A percentile compares a stretch with the other conserved stretches of the same genome.
Conservation (phyloP, 2,113 vertebrate genomes). For the Rhynchopsitta pachyrhyncha region DNA sequence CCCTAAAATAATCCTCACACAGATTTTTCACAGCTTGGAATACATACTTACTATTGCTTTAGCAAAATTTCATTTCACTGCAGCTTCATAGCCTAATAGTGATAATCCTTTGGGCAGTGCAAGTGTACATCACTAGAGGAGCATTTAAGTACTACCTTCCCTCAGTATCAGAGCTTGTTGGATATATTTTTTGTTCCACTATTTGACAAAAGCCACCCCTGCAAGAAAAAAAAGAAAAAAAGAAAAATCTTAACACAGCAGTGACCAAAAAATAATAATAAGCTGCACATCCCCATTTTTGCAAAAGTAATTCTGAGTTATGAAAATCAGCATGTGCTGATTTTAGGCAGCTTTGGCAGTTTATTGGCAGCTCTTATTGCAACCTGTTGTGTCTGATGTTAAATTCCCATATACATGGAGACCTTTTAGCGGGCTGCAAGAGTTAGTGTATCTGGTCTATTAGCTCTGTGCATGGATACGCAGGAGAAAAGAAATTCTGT, state of each 20-base stretch:
- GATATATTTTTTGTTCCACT: neutral
- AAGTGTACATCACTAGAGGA: neutral
- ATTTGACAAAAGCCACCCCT: neutral
- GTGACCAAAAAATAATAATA: neutral
- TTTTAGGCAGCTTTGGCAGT: neutral
- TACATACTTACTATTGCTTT: neutral
- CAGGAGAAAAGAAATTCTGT: neutral
- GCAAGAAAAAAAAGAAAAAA: neutral
- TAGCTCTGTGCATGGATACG: neutral
- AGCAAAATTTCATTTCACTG: neutral
- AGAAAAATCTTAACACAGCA: neutral
- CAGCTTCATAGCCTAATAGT: neutral
- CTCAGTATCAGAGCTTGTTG: neutral
- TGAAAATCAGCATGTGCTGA: neutral
- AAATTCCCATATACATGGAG: neutral
- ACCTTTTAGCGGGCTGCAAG: neutral
- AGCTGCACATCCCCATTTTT: neutral
- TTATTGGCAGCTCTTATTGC: neutral
- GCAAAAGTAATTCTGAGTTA: neutral
- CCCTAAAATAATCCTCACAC: neutral
- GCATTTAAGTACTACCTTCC: neutral
- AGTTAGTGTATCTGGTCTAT: neutral
- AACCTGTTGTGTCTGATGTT: neutral
- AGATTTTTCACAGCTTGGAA: neutral
- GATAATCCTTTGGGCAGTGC: neutral